A percentile compares a stretch with the other conserved stretches of the same genome.
Conservation (phyloP, 2,888 invertebrate genomes). For the Acronicta psi region DNA sequence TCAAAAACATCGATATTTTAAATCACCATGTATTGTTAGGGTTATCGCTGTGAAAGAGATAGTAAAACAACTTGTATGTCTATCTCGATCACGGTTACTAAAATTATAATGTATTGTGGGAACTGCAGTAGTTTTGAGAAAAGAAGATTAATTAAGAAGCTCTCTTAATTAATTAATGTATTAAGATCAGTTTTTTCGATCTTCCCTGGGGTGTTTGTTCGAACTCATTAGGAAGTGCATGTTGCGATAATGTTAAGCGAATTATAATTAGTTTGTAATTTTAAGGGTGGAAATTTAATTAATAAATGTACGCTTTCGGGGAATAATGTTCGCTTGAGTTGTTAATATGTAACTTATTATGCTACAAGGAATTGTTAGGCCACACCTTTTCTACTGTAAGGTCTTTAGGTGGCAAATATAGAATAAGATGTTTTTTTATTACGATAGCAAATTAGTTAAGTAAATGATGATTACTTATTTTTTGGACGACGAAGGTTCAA, state of each 20-base stretch:
- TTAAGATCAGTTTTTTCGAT: constrained; percentile 5
- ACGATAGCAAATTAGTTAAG: too few species aligned
- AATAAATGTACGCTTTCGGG: background rate
- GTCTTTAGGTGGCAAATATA: too few species aligned
- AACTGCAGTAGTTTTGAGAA: constrained; percentile 8
- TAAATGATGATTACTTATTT: too few species aligned
- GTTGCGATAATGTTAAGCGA: constrained; percentile 2
- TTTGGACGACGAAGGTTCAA: too few species aligned
- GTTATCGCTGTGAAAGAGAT: background rate
- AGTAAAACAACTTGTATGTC: background rate
- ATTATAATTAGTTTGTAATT: background rate
- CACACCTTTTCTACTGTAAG: background rate
- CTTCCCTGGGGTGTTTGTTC: constrained; percentile 1
- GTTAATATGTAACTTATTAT: too few species aligned
- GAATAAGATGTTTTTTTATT: too few species aligned
- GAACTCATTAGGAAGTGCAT: constrained; percentile 16
- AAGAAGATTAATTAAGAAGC: constrained; percentile 5
- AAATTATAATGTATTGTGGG: constrained; percentile 32
- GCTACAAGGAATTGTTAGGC: too few species aligned
- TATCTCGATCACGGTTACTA: constrained; percentile 15
- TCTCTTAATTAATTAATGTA: constrained; percentile 13
- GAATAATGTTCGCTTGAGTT: too few species aligned
- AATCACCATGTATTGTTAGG: background rate
- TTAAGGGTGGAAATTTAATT: background rate
- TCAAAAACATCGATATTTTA: constrained; percentile 10